Evolutionary conservation across 2,888 invertebrate species (phyloP).

Genomic region (Cosmopolites sordidus): DNA sequence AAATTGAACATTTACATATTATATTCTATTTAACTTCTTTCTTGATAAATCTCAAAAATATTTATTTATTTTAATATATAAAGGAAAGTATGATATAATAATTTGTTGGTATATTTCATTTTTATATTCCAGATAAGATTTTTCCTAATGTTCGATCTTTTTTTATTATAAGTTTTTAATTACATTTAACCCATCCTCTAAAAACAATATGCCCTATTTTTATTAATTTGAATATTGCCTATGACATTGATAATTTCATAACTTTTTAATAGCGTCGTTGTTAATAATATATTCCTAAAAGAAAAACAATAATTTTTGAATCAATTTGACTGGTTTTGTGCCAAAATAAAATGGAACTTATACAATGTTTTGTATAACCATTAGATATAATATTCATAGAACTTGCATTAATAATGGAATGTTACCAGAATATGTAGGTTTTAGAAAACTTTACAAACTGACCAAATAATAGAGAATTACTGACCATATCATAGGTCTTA

Average conservation of each 20-base stretch:
- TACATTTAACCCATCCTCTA: conserved; percentile 5
- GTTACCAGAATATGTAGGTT: conserved; percentile 34
- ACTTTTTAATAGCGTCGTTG: neutral
- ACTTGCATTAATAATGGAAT: neutral
- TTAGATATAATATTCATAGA: neutral
- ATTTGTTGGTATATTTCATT: too few relatives aligned
- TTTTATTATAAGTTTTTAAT: too few relatives aligned
- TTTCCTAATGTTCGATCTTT: too few relatives aligned
- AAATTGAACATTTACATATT: too few relatives aligned
- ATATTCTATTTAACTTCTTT: too few relatives aligned
- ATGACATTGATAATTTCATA: neutral
- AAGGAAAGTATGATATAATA: too few relatives aligned
- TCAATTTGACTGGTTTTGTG: conserved; percentile 14
- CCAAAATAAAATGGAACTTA: conserved; percentile 9
- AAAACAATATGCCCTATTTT: conserved; percentile 14
- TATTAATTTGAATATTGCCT: too few relatives aligned
- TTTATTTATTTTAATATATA: too few relatives aligned
- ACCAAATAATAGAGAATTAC: conserved; percentile 31
- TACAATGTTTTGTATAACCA: neutral
- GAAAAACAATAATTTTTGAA: conserved; percentile 12
- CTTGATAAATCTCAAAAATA: too few relatives aligned
- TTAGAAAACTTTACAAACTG: conserved; percentile 37
- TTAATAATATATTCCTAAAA: conserved; percentile 9
- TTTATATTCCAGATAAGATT: too few relatives aligned
- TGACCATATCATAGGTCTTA: conserved; percentile 23